These are phyloP conservation scores for Masticophis lateralis DNA, from an alignment of 2,797 vertebrate species.

Conservation along the genomic window DNA sequence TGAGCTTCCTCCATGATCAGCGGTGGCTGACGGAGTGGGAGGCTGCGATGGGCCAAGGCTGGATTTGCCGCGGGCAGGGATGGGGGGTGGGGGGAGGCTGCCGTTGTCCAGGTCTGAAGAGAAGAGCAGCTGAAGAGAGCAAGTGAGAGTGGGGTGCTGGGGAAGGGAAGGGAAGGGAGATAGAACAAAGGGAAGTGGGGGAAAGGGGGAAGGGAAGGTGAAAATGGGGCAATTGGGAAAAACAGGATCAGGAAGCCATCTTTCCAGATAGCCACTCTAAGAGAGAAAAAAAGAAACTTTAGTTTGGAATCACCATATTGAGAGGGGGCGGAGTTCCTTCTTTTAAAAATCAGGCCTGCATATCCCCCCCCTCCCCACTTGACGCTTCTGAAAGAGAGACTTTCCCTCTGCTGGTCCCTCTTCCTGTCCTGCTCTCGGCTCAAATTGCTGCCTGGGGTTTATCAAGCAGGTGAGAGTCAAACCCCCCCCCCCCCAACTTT, in stretches of 20 bases:
- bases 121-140: background rate
- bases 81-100: too few species aligned
- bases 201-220: too few species aligned
- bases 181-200: too few species aligned
- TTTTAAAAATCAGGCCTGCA: background rate
- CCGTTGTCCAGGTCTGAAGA: background rate
- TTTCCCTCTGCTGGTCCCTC: too few species aligned
- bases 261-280: too few species aligned
- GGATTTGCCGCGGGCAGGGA: too few species aligned
- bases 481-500: too few species aligned
- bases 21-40: background rate
- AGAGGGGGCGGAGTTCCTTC: background rate
- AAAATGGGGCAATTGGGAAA: background rate
- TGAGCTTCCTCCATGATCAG: background rate
- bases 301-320: background rate
- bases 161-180: too few species aligned
- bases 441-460: background rate
- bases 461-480: background rate
- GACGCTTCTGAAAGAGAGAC: background rate
- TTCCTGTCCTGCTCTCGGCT: background rate
- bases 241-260: background rate
- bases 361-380: background rate
- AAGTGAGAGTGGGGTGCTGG: background rate
- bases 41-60: too few species aligned
- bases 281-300: background rate